Conservation (phyloP, 2,888 invertebrate genomes). For the Phymatocera aterrima region DNA sequence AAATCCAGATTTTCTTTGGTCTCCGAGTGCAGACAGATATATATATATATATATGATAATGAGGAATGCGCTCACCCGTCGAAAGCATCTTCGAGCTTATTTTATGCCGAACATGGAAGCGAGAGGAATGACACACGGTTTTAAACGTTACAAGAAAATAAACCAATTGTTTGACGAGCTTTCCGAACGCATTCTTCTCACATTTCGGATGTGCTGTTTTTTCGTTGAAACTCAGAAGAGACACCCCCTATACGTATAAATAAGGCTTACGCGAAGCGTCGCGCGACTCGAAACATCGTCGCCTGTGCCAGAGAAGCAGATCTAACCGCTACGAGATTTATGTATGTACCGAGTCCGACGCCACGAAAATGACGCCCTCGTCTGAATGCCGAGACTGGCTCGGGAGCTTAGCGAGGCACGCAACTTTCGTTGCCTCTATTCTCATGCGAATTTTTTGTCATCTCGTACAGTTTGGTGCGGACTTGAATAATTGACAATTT, state of each 20-base stretch:
- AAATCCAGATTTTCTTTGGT: background rate
- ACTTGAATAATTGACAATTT: constrained; percentile 11
- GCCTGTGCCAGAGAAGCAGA: background rate
- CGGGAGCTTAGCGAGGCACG: background rate
- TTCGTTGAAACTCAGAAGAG: background rate
- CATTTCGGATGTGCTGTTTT: background rate
- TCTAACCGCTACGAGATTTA: constrained; percentile 15
- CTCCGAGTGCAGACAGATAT: background rate
- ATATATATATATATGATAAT: too few relatives aligned
- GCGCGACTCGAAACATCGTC: constrained; percentile 8
- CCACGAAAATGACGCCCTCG: constrained; percentile 29
- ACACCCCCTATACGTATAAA: constrained; percentile 1
- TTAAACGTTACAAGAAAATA: too few relatives aligned
- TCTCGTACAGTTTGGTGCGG: too few relatives aligned
- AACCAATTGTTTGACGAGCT: too few relatives aligned
- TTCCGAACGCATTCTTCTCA: background rate
- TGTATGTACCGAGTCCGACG: constrained; percentile 29
- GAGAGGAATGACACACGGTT: too few relatives aligned
- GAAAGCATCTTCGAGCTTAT: background rate
- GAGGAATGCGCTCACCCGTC: background rate
- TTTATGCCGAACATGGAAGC: background rate
- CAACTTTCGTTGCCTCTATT: background rate
- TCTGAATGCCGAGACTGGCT: constrained; percentile 21
- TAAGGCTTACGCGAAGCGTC: background rate
- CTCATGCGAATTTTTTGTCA: constrained; percentile 9